Evolutionary conservation across 1,140 invertebrate species (phyloP), one percentile per base, ranked within the genome.

Genomic region (Pissodes strobi): DNA sequence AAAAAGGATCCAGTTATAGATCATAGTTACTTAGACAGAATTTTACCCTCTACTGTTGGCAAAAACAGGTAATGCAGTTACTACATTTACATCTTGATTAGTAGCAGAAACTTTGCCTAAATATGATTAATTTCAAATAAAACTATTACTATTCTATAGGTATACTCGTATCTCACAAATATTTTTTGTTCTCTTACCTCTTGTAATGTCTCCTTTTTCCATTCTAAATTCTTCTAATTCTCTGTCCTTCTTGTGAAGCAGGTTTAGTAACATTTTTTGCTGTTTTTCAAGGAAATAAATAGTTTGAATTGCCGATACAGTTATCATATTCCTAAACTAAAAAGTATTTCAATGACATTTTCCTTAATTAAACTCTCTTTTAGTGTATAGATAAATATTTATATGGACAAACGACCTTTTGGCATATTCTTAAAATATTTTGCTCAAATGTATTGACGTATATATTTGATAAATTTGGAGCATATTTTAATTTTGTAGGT

Each of bases 191-290:
- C n/a, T n/a, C 48, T 39, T 52, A 72, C 71, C 41, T 66, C 69
- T 65, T 13, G 69, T 63, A 45, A 72, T 67, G 49, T 55, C 39
- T 27, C 69, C 68, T 30, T 69, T 68, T 66, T 73, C 72, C 63
- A 67, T 64, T 37, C 66, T 46, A 66, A 72, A 67, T 55, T 73
- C 68, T 30, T 68, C 48, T 10, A 73, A 60, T 64, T 71, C 69
- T 37, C 41, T 67, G 43, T 73, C 70, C 59, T 73, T 73, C 25
- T 69, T 70, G 34, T 68, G 43, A 18, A 73, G n/a, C 15, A 69
- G 38, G 34, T 66, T 58, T 30, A 55, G 55, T 25, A 73, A 51
- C 58, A 63, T 61, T 30, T 60, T 46, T 49, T 73, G 68, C 22
- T 62, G 57, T 30, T 56, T 61, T 55, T 72, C 70, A 23, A 73